Base-by-base conservation (phyloP, 2,797 vertebrate genomes). In the Cheirogaleus major region DNA sequence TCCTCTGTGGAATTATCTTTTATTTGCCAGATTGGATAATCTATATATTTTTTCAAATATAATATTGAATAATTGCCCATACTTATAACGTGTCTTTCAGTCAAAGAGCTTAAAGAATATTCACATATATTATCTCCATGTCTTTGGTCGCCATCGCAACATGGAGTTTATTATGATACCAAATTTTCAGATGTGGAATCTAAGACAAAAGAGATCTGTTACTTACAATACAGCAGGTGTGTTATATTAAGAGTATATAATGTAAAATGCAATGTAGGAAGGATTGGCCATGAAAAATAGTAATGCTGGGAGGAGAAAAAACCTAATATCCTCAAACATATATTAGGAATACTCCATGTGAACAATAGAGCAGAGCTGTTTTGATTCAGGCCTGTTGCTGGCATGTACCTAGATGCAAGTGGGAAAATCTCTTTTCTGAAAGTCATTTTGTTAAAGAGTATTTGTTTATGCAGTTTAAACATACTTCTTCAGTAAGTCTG, bases 11-110 rank as follows among this genome's bases (percentile, higher is more conserved):
- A 91, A 57, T 90, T 41, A 76, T 22, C 75, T 70, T 94, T 69
- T 93, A 85, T 81, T 94, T 35, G 27, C 70, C 79, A 95, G 76
- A 38, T 4, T 80, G 45, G n/a, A 52, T 38, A 25, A 65, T 63
- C 83, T 50, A 38, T 72, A 52, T 92, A 55, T 73, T 70, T 89
- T 88, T 79, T 35, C 41, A 95, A 95, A 92, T 52, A 63, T 67
- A 48, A 55, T 81, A 79, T 10, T 55, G 59, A 89, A 72, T 81
- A 70, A 92, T 87, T 70, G 38, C 61, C 96, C 41, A 50, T 72
- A 65, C 65, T 57, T 55, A 23, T 61, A 72, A 55, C 0, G 7
- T 48, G 35, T 43, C 82, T 87, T 80, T 80, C 57, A 23, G 43
- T 89, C 59, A 69, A 57, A 80, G 57, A 86, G 35, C 11, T 22